Evolutionary conservation across 1,140 invertebrate genomes (phyloP).

Genomic region (Laupala kohalensis): DNA sequence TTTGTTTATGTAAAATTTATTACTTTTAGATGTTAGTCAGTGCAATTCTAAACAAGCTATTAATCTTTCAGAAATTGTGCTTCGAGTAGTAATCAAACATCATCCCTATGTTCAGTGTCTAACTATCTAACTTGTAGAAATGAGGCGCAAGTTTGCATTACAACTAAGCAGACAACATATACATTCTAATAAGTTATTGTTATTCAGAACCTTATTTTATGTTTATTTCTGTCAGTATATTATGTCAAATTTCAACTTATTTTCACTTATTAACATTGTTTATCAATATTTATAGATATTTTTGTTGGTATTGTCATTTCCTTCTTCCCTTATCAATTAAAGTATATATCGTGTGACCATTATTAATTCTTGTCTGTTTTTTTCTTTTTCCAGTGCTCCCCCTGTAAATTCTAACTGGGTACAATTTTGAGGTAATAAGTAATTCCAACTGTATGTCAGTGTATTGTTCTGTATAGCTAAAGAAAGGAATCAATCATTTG

Average conservation of each 20-base stretch:
- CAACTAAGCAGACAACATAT: background rate
- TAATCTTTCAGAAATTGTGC: too few species aligned
- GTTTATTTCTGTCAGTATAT: background rate
- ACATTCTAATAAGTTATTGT: background rate
- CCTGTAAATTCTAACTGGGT: conserved; percentile 53
- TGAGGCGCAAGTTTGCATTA: background rate
- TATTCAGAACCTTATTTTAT: background rate
- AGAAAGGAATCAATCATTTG: too few species aligned
- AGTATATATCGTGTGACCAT: background rate
- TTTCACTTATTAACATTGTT: background rate
- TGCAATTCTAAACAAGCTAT: background rate
- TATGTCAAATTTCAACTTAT: background rate
- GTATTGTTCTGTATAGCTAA: too few species aligned
- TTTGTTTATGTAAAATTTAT: too few species aligned
- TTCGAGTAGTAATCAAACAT: background rate
- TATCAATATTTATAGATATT: background rate
- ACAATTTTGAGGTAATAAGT: conserved; percentile 57
- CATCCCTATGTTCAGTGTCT: background rate
- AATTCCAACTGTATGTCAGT: too few species aligned
- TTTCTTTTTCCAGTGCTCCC: conserved; percentile 26
- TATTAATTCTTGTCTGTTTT: conserved; percentile 4
- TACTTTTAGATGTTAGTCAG: background rate
- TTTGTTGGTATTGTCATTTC: background rate
- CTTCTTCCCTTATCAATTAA: background rate
- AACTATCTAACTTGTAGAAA: background rate